Evolutionary conservation across 2,113 vertebrate genomes (phyloP).

Genomic region (Cervus canadensis): DNA sequence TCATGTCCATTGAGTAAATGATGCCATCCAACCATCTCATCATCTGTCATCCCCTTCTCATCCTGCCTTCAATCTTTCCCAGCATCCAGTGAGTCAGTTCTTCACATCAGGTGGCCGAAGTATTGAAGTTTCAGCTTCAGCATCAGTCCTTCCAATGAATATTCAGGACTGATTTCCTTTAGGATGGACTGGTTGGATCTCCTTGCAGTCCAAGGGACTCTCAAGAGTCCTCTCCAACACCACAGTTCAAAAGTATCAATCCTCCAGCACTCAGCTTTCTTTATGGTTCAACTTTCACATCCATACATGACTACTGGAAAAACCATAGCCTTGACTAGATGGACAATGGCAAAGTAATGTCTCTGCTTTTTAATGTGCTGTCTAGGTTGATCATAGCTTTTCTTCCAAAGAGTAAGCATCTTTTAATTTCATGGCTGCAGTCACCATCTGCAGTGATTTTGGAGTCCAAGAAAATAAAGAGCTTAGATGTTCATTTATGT

Average conservation of each 20-base stretch:
- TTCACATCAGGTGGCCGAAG: background rate
- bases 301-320: background rate
- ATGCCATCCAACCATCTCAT: background rate
- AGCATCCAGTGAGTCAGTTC: background rate
- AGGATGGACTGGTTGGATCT: background rate
- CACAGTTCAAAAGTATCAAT: background rate
- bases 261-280: background rate
- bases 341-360: background rate
- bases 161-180: background rate
- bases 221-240: background rate
- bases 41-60: background rate
- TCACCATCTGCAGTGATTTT: too few species aligned
- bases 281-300: background rate
- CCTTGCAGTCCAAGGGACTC: background rate
- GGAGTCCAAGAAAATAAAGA: background rate
- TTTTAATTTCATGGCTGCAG: too few species aligned
- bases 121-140: background rate
- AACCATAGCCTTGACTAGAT: background rate
- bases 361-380: too few species aligned
- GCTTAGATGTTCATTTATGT: background rate
- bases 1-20: background rate
- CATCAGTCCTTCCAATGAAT: background rate
- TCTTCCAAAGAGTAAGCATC: too few species aligned
- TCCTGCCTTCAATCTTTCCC: background rate
- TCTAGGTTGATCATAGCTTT: too few species aligned